phyloP scores from a whole-genome alignment of 2,888 invertebrate genomes.

The Macaria liturata region DNA sequence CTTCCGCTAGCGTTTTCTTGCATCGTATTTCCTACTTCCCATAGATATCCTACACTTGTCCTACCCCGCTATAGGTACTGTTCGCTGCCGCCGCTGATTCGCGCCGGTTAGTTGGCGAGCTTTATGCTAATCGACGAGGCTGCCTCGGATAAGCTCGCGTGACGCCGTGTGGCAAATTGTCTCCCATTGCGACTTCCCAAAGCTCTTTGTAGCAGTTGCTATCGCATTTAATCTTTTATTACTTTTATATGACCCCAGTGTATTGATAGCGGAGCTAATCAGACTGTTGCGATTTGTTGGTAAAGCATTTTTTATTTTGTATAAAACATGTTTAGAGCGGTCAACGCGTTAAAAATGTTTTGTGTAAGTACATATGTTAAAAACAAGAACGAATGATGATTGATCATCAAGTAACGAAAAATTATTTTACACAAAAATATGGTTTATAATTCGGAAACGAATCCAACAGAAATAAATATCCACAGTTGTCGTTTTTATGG shows the following conservation, averaged over 20 bases:
- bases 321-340: no score
- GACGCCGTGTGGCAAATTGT: constrained; percentile 79
- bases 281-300: no score
- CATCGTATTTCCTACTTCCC: no score
- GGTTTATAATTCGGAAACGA: constrained; percentile 50
- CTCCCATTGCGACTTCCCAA: constrained; percentile 70
- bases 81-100: constrained; percentile 60
- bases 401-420: no score
- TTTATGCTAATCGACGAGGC: constrained; percentile 82
- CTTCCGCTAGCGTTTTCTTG: no score
- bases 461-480: constrained; percentile 57
- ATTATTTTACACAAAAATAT: no score
- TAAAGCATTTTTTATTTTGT: no score
- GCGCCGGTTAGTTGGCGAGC: constrained; percentile 81
- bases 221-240: constrained; percentile 57
- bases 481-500: constrained; percentile 75
- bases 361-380: no score
- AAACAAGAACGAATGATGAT: no score
- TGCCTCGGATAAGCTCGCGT: constrained; percentile 76
- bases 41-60: constrained; percentile 33
- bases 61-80: constrained; percentile 34
- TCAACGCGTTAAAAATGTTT: no score
- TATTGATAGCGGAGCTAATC: no score
- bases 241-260: constrained; percentile 42
- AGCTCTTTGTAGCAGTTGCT: constrained; percentile 62